Evolutionary conservation across 2,797 vertebrate genomes (phyloP).

Genomic region (Garrulus glandarius): DNA sequence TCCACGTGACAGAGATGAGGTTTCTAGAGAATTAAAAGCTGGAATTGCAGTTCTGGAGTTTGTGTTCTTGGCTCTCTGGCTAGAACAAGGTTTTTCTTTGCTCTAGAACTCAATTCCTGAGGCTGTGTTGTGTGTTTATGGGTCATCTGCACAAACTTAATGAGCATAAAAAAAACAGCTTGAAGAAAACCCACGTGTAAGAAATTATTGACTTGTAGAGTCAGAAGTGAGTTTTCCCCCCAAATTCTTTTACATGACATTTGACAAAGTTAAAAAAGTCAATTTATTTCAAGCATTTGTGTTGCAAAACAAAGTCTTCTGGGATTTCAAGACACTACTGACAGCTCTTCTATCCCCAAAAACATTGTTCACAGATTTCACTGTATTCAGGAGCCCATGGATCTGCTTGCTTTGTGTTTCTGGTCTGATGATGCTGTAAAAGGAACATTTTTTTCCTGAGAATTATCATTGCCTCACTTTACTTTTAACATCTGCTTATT

Average conservation of each 20-base stretch:
- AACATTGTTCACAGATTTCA: not conserved
- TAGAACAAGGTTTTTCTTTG: not conserved
- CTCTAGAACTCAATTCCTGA: not conserved
- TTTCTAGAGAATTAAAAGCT: not conserved
- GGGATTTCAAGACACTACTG: not conserved
- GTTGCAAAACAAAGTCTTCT: not conserved
- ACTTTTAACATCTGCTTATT: not conserved
- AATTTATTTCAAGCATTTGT: not conserved
- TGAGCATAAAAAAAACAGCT: not conserved
- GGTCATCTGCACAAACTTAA: not conserved
- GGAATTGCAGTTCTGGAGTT: not conserved
- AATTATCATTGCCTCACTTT: not conserved
- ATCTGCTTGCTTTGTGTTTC: not conserved
- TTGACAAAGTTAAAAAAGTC: not conserved
- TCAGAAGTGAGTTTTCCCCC: not conserved
- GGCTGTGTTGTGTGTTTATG: not conserved
- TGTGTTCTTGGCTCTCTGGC: not conserved
- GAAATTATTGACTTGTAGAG: not conserved
- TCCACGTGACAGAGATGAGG: not conserved
- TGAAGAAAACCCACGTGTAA: not conserved
- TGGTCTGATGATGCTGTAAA: not conserved
- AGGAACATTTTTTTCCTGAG: not conserved
- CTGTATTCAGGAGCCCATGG: not conserved
- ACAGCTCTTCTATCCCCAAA: not conserved
- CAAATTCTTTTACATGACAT: not conserved